A percentile compares a stretch with the other conserved stretches of the same genome.
Conservation (phyloP, 2,888 invertebrate species). For the Nomada lathburiana region DNA sequence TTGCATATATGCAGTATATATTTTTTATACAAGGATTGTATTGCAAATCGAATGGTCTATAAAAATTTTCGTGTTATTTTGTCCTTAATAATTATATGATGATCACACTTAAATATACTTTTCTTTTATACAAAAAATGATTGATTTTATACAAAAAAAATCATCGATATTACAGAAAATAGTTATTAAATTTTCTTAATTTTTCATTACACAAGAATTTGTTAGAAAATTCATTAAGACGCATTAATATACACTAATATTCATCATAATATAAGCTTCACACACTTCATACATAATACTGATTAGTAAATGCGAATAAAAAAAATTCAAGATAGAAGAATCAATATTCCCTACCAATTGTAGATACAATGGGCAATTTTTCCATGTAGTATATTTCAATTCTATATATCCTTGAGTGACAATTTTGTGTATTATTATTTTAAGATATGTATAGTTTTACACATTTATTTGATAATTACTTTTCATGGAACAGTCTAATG, state of each 20-base stretch:
- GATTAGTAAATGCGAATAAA: slow-evolving; percentile 8
- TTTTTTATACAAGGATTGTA: slow-evolving; percentile 18
- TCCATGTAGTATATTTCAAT: not conserved
- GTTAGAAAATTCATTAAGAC: not conserved
- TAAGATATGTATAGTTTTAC: slow-evolving; percentile 68
- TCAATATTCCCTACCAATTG: not conserved
- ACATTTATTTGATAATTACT: slow-evolving; percentile 27
- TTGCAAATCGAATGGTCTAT: slow-evolving; percentile 28
- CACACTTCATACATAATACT: slow-evolving; percentile 15
- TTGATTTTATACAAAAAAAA: not conserved
- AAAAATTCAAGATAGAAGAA: slow-evolving; percentile 8
- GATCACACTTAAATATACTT: slow-evolving; percentile 14
- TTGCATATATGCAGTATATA: not conserved
- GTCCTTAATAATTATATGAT: slow-evolving; percentile 11
- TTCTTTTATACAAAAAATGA: slow-evolving; percentile 9
- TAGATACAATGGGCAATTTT: slow-evolving; percentile 3
- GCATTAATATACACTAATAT: not conserved
- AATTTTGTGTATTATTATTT: slow-evolving; percentile 56
- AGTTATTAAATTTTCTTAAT: slow-evolving; percentile 10
- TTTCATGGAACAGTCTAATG: slow-evolving; percentile 33
- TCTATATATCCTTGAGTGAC: slow-evolving; percentile 42
- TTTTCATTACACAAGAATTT: slow-evolving; percentile 7
- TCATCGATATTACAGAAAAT: not conserved
- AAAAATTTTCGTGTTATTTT: slow-evolving; percentile 6
- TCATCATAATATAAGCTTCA: not conserved